These are phyloP conservation scores for Mugil cephalus DNA, from an alignment of 2,113 vertebrate species.

Conservation along the genomic window DNA sequence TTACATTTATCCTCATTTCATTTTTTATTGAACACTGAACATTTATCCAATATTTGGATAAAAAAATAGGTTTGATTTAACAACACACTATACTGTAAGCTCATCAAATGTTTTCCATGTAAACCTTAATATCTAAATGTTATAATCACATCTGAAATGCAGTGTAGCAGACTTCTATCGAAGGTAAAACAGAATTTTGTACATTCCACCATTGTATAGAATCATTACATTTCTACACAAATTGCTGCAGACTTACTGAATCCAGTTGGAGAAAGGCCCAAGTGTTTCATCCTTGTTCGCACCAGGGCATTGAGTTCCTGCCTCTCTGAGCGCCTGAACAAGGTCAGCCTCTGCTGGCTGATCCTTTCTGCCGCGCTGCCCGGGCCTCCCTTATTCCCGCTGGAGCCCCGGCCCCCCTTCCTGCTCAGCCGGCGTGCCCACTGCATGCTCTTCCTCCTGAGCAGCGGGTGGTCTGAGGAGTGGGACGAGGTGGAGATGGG, in stretches of 20 bases:
- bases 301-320: slow-evolving; percentile 87
- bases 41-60: too few relatives aligned
- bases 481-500: slow-evolving; percentile 83
- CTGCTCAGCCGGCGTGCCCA: slow-evolving; percentile 87
- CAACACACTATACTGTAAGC: too few relatives aligned
- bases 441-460: slow-evolving; percentile 89
- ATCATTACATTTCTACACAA: too few relatives aligned
- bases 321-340: slow-evolving; percentile 86
- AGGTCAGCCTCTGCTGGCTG: slow-evolving; percentile 86
- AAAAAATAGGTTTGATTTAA: too few relatives aligned
- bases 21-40: too few relatives aligned
- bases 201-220: not conserved
- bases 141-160: too few relatives aligned
- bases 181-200: too few relatives aligned
- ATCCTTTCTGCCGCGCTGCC: slow-evolving; percentile 85
- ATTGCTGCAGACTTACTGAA: slow-evolving; percentile 81
- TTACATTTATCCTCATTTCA: too few relatives aligned
- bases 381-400: slow-evolving; percentile 78
- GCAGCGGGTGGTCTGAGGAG: slow-evolving; percentile 85
- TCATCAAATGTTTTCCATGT: too few relatives aligned
- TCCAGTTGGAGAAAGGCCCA: slow-evolving; percentile 85
- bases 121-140: too few relatives aligned
- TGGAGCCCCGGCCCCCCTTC: slow-evolving; percentile 81
- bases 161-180: too few relatives aligned
- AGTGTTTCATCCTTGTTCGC: slow-evolving; percentile 86